Conservation (phyloP, 2,113 vertebrate genomes). For the Eulemur rufifrons region DNA sequence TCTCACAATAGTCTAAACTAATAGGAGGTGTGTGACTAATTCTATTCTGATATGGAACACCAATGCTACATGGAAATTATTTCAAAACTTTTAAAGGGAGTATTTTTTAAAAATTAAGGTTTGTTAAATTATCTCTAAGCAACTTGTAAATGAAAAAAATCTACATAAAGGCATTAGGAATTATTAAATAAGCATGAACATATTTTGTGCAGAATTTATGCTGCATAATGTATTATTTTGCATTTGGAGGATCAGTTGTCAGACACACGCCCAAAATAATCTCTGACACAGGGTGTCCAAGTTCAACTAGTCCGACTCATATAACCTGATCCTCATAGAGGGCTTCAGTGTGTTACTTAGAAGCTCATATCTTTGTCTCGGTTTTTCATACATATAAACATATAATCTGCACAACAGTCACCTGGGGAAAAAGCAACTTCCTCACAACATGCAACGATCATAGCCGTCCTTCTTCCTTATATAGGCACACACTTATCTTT, state of each 20-base stretch:
- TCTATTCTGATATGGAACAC: neutral
- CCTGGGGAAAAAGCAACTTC: neutral
- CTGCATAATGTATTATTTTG: neutral
- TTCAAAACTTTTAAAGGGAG: neutral
- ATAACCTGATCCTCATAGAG: neutral
- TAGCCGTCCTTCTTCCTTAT: neutral
- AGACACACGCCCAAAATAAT: neutral
- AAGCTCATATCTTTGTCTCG: neutral
- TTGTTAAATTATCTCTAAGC: neutral
- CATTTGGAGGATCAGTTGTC: neutral
- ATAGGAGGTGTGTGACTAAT: neutral
- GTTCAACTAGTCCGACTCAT: neutral
- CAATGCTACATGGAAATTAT: neutral
- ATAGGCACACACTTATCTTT: neutral
- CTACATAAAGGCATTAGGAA: neutral
- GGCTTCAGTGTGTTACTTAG: neutral
- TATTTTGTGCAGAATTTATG: neutral
- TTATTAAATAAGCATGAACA: neutral
- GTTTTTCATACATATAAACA: neutral
- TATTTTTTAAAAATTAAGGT: neutral
- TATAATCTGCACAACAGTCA: neutral
- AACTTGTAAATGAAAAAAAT: neutral
- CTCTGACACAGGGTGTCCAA: neutral
- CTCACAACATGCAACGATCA: neutral
- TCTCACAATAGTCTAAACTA: neutral